These are phyloP conservation scores for Dasypus novemcinctus DNA, from an alignment of 2,113 vertebrate species.

Conservation along the genomic window DNA sequence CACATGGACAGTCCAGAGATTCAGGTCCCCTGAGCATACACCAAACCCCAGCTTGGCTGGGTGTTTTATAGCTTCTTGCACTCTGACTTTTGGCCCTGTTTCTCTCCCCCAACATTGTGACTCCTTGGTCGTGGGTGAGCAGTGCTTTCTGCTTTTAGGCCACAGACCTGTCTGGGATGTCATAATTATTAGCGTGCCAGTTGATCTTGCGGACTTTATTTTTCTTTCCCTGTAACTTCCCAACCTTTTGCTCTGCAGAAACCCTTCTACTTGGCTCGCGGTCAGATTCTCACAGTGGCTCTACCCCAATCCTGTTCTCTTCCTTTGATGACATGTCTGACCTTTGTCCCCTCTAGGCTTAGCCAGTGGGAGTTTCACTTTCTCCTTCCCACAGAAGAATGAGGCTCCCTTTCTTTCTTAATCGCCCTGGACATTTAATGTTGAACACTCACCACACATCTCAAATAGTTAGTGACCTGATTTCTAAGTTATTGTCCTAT, in stretches of 20 bases:
- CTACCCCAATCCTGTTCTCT: not conserved
- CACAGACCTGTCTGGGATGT: not conserved
- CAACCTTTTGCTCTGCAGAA: not conserved
- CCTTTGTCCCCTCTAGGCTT: not conserved
- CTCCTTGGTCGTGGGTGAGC: not conserved
- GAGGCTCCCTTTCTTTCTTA: not conserved
- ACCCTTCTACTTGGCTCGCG: not conserved
- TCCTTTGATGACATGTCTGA: not conserved
- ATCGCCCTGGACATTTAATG: not conserved
- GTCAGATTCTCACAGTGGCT: not conserved
- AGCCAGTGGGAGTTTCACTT: not conserved
- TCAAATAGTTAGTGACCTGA: not conserved
- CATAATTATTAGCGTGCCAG: too few relatives aligned
- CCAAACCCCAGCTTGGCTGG: too few relatives aligned
- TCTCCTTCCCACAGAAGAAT: not conserved
- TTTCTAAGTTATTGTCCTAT: not conserved
- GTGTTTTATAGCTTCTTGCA: not conserved
- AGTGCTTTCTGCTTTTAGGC: not conserved
- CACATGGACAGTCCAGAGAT: too few relatives aligned
- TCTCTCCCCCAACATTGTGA: not conserved
- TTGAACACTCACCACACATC: not conserved
- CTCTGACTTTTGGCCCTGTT: not conserved
- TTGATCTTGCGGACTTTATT: not conserved
- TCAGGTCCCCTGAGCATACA: too few relatives aligned
- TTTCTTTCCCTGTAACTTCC: not conserved